These are phyloP conservation scores for Caenorhabditis sp. DNA, from an alignment of 2,888 invertebrate species.

Conservation along the genomic window DNA sequence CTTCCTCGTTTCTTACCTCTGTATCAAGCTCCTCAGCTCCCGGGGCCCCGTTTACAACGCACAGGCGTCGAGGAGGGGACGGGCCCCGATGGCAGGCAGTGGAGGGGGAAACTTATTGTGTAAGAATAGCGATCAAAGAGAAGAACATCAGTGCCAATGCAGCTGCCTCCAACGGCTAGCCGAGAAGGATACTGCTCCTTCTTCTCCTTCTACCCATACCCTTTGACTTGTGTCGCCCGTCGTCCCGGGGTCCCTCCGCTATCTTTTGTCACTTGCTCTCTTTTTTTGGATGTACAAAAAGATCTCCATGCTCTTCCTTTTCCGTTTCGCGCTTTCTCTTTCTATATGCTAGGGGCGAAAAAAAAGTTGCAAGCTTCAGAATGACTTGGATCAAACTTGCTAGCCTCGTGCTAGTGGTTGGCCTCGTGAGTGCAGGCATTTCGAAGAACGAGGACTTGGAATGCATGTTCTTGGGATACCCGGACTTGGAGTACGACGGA, in stretches of 20 bases:
- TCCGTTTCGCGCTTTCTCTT: slow-evolving; percentile 5
- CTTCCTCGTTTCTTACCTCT: slow-evolving; percentile 22
- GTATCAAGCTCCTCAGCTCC: slow-evolving; percentile 44
- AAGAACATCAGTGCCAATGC: slow-evolving; percentile 51
- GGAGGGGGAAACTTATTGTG: slow-evolving; percentile 37
- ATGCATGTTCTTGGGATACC: slow-evolving; percentile 83
- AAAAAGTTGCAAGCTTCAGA: slow-evolving; percentile 33
- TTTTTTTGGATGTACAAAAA: slow-evolving; percentile 23
- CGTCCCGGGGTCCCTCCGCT: background rate
- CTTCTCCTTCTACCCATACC: background rate
- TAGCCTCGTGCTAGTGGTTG: slow-evolving; percentile 55
- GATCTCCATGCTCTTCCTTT: slow-evolving; percentile 31
- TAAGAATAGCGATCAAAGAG: slow-evolving; percentile 52
- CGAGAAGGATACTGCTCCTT: background rate
- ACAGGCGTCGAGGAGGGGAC: background rate
- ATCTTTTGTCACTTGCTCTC: slow-evolving; percentile 19
- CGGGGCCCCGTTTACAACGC: slow-evolving; percentile 56
- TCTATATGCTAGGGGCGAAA: background rate
- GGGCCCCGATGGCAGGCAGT: slow-evolving; percentile 9
- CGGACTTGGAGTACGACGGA: slow-evolving; percentile 83
- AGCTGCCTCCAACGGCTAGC: slow-evolving; percentile 42
- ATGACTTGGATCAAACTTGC: slow-evolving; percentile 68
- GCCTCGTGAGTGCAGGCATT: slow-evolving; percentile 47
- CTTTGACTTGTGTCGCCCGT: slow-evolving; percentile 17
- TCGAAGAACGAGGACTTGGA: slow-evolving; percentile 77